Evolutionary conservation across 2,797 vertebrate genomes (phyloP).

Genomic region (Urocyon cinereoargenteus): DNA sequence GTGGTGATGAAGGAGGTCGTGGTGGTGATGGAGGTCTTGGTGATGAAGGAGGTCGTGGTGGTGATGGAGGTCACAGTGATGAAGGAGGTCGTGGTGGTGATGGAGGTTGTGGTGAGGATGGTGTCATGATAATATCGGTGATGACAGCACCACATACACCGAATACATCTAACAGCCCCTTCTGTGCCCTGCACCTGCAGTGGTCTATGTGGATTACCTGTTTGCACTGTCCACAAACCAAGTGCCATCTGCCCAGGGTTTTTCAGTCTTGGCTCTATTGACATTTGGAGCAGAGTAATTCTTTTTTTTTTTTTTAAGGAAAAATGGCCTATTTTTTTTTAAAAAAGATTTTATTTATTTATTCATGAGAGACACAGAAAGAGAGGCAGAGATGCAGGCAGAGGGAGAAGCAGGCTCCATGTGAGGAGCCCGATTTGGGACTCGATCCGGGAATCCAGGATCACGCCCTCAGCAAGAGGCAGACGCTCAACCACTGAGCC

Average conservation of each 20-base stretch:
- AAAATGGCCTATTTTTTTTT: neutral
- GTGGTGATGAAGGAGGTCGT: fast-evolving
- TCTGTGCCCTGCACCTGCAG: too few species aligned
- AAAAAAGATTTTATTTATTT: too few species aligned
- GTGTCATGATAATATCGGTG: neutral
- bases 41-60: neutral
- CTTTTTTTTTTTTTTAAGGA: neutral
- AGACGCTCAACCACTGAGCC: too few species aligned
- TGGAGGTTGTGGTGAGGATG: neutral
- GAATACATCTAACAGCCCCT: neutral
- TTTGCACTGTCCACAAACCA: neutral
- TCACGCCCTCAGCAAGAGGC: too few species aligned
- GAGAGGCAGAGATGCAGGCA: too few species aligned
- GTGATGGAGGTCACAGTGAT: neutral
- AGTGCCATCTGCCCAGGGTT: neutral
- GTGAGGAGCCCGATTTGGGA: too few species aligned
- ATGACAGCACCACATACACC: neutral
- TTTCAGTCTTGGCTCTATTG: neutral
- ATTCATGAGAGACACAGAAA: too few species aligned
- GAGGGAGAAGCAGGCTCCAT: too few species aligned
- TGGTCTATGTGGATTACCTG: neutral
- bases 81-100: fast-evolving
- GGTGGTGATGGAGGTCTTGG: fast-evolving
- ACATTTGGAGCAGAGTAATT: neutral
- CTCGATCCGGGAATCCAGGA: too few species aligned